Base-by-base conservation (phyloP, 2,797 vertebrate species). In the Epinephelus awoara region DNA sequence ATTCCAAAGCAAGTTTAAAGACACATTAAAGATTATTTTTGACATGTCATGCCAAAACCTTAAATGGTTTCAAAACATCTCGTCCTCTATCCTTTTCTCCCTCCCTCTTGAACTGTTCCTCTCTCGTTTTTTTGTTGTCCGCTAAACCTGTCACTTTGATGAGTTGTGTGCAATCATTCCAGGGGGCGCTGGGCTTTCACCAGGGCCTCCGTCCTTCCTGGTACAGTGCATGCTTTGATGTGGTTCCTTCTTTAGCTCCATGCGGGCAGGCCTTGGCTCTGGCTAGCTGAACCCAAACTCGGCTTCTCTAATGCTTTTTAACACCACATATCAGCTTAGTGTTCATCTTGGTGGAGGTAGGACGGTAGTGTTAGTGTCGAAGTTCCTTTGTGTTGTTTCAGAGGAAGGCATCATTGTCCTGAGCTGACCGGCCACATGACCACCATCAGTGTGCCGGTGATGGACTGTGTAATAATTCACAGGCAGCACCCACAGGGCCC, bases 121-220 rank as follows among this genome's bases (percentile, higher is more conserved):
- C 59, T 54, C 23, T 8, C 23, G 27, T 71, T 66, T 67, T 66
- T 7, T 62, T 70, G 65, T 86, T 83, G 79, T 88, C 72, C 23
- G 74, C 87, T 85, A 80, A 88, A 88, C 83, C 84, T 88, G 89
- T 94, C 92, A 91, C 79, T 88, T 85, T 90, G 90, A 91, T 92
- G 89, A 94, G 90, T 90, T 88, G 91, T 86, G 86, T 83, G 85
- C 84, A 86, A 75, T 91, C 84, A 86, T 88, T 80, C 67, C 65
- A 58, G 81, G 75, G 87, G 80, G 72, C 63, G 18, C 54, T 72
- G 73, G 49, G 84, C 79, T 90, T 92, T 85, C 89, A 87, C 88
- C 82, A 67, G 69, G 84, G 84, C 91, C 90, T 88, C 86, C 46
- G 52, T 89, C 82, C 89, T 88, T 89, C 85, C 86, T 88, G 67